These are phyloP conservation scores for Trochalopteron elliotii DNA, from an alignment of 2,113 vertebrate species.

Conservation along the genomic window DNA sequence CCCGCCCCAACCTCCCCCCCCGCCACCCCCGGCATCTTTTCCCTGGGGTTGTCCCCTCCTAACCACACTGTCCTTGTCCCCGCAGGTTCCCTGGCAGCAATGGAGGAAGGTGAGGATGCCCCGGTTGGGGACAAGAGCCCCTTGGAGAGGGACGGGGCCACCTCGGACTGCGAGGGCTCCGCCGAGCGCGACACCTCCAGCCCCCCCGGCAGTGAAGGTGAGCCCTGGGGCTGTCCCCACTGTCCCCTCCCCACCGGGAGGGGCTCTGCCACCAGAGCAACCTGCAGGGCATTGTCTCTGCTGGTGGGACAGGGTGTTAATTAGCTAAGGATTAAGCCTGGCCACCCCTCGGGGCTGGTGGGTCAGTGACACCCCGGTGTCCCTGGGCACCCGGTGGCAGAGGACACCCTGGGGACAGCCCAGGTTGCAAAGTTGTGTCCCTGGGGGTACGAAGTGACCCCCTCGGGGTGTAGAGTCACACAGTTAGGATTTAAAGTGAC, in stretches of 20 bases:
- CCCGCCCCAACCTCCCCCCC: too few species aligned
- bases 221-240: not conserved
- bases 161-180: constrained; percentile 77
- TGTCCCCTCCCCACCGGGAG: fast-evolving
- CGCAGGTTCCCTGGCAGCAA: constrained; percentile 87
- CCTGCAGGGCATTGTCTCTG: not conserved
- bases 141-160: constrained; percentile 75
- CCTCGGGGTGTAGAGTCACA: too few species aligned
- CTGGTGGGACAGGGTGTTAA: not conserved
- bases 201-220: constrained; percentile 80
- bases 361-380: fast-evolving
- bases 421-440: not conserved
- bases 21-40: fast-evolving
- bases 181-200: constrained; percentile 74
- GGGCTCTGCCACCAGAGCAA: fast-evolving
- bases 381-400: not conserved
- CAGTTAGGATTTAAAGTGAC: not conserved
- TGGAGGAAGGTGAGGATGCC: constrained; percentile 82
- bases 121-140: constrained; percentile 67
- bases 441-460: not conserved
- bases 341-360: fast-evolving
- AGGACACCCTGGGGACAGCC: not conserved
- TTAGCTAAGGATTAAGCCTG: not conserved
- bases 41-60: fast-evolving
- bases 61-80: not conserved